These are phyloP conservation scores for Caradrina kadenii DNA, from an alignment of 2,888 invertebrate species.

Conservation along the genomic window DNA sequence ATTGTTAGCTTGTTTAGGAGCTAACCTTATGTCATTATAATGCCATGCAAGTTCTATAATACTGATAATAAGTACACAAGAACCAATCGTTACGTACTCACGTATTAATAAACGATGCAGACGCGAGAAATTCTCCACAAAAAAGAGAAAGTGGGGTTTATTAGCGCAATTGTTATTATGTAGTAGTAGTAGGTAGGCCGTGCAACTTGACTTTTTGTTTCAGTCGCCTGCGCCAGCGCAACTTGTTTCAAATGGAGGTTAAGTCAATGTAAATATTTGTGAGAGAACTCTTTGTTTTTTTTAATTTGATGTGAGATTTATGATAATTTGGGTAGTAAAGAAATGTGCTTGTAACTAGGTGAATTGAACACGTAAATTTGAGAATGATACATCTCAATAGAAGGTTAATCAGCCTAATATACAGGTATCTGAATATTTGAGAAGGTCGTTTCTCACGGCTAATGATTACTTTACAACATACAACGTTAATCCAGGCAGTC, in stretches of 20 bases:
- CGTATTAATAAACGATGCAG: slow-evolving; percentile 53
- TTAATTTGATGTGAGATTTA: slow-evolving; percentile 43
- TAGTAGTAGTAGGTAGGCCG: slow-evolving; percentile 57
- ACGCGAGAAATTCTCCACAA: slow-evolving; percentile 68
- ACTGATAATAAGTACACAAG: slow-evolving; percentile 16
- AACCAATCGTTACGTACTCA: slow-evolving; percentile 54
- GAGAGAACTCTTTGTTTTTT: slow-evolving; percentile 47
- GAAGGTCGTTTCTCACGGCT: slow-evolving; percentile 38
- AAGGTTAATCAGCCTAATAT: slow-evolving; percentile 1
- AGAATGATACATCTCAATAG: slow-evolving; percentile 11
- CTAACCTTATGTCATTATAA: slow-evolving; percentile 36
- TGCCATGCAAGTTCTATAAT: slow-evolving; percentile 45
- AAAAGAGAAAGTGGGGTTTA: slow-evolving; percentile 75
- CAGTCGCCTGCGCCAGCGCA: slow-evolving; percentile 40
- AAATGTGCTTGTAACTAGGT: slow-evolving; percentile 16
- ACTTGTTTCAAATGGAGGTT: slow-evolving; percentile 48
- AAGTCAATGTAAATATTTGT: slow-evolving; percentile 58
- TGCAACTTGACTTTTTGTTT: slow-evolving; percentile 51
- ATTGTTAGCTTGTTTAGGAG: not conserved
- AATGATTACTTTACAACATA: too few relatives aligned
- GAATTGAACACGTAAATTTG: slow-evolving; percentile 29
- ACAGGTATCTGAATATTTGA: slow-evolving; percentile 6
- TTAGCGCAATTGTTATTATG: slow-evolving; percentile 67
- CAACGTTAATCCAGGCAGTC: not conserved
- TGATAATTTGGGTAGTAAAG: slow-evolving; percentile 33